These are phyloP conservation scores for Theristicus caerulescens DNA, from an alignment of 2,113 vertebrate genomes.

Conservation along the genomic window DNA sequence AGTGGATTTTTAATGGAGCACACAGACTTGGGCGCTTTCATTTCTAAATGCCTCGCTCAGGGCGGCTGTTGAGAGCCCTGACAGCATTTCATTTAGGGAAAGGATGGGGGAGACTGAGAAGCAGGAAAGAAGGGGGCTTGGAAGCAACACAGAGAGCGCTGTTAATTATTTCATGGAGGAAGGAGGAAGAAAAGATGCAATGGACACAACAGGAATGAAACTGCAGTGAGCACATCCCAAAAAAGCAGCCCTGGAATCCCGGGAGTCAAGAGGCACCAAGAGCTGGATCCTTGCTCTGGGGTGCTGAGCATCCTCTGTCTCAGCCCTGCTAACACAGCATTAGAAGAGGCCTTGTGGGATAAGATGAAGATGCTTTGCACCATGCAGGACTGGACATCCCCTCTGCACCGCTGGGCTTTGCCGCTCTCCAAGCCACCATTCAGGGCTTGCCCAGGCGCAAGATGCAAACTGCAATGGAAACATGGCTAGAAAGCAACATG, in stretches of 20 bases:
- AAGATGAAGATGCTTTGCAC: neutral
- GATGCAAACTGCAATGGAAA: neutral
- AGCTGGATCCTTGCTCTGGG: neutral
- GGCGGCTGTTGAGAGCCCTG: neutral
- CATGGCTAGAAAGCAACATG: neutral
- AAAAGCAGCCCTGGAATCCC: neutral
- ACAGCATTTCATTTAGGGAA: neutral
- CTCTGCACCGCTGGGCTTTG: neutral
- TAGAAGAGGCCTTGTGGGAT: neutral
- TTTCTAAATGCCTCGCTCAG: neutral
- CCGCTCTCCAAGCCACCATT: neutral
- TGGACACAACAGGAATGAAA: neutral
- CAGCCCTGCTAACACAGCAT: neutral
- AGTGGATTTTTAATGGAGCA: neutral
- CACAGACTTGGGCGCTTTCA: neutral
- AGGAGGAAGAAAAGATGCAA: neutral
- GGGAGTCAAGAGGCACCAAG: accelerated
- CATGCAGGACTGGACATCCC: neutral
- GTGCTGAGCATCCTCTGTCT: neutral
- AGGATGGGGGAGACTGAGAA: neutral
- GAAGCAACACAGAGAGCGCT: neutral
- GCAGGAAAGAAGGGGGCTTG: neutral
- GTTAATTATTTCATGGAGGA: neutral
- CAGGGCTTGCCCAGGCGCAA: neutral
- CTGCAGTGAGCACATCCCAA: neutral